A percentile compares a stretch with the other conserved stretches of the same genome.
Evolutionary conservation across 2,888 invertebrate genomes (phyloP).

Genomic region (Cyrtodaria siliqua): DNA sequence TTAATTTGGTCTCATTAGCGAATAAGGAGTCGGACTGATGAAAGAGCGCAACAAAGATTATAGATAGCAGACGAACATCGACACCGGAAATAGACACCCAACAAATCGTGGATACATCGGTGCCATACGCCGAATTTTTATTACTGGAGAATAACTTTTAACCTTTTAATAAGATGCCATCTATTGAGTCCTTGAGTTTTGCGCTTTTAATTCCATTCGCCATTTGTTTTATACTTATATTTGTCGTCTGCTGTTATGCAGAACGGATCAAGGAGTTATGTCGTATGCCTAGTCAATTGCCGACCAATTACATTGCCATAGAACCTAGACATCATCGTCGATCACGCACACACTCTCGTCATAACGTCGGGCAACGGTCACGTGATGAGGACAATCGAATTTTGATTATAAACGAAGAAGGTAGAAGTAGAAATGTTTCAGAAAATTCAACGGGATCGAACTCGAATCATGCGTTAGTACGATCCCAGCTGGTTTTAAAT

Average conservation of each 20-base stretch:
- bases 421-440: neutral
- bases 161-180: too few species aligned
- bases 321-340: neutral
- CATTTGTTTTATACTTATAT: neutral
- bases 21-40: too few species aligned
- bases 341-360: neutral
- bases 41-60: too few species aligned
- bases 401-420: slow-evolving; percentile 1
- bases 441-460: neutral
- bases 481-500: too few species aligned
- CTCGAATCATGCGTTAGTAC: too few species aligned
- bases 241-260: slow-evolving; percentile 12
- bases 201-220: slow-evolving; percentile 2
- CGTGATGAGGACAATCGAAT: neutral
- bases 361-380: neutral
- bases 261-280: slow-evolving; percentile 1
- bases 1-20: too few species aligned
- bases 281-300: neutral
- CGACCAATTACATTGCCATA: slow-evolving; percentile 2
- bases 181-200: neutral
- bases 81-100: too few species aligned
- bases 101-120: too few species aligned
- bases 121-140: too few species aligned
- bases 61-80: too few species aligned
- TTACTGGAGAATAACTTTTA: too few species aligned